phyloP scores from a whole-genome alignment of 1,140 invertebrate species.

The Polypedilum vanderplanki region DNA sequence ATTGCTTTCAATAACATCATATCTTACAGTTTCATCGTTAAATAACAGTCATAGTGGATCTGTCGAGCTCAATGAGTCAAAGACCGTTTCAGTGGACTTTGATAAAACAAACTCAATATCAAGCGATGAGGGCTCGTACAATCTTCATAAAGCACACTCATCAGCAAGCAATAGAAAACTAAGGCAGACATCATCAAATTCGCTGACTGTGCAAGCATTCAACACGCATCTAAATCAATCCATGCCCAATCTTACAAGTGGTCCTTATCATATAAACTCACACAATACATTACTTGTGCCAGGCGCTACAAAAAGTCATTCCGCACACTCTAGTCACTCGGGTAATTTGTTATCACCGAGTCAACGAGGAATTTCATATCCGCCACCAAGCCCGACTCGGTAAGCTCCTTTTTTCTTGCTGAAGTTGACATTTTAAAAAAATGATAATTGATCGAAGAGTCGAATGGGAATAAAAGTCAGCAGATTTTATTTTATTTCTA shows the following conservation, averaged over 20 bases:
- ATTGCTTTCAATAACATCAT: not conserved
- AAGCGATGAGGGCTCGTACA: constrained; percentile 46
- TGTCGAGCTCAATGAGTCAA: constrained; percentile 62
- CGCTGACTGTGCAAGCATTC: constrained; percentile 63
- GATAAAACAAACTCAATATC: constrained; percentile 50
- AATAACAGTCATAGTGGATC: constrained; percentile 65
- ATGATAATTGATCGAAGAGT: too few relatives aligned
- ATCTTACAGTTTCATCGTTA: constrained; percentile 51
- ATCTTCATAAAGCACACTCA: constrained; percentile 34
- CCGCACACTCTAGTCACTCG: constrained; percentile 40
- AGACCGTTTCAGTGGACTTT: constrained; percentile 47
- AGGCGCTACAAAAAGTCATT: constrained; percentile 45
- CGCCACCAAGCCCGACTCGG: constrained; percentile 65
- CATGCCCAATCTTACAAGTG: constrained; percentile 57
- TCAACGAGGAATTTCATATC: constrained; percentile 64
- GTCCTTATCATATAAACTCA: constrained; percentile 30
- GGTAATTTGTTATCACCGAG: constrained; percentile 46
- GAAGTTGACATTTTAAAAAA: too few relatives aligned
- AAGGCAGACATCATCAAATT: constrained; percentile 53
- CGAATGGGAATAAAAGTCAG: too few relatives aligned
- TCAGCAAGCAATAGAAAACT: constrained; percentile 33
- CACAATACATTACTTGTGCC: constrained; percentile 50
- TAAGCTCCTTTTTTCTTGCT: constrained; percentile 31
- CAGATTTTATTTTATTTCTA: not conserved
- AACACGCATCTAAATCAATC: constrained; percentile 60